Base-by-base conservation (phyloP, 2,113 vertebrate genomes). In the Poeciliopsis turrubarensis region DNA sequence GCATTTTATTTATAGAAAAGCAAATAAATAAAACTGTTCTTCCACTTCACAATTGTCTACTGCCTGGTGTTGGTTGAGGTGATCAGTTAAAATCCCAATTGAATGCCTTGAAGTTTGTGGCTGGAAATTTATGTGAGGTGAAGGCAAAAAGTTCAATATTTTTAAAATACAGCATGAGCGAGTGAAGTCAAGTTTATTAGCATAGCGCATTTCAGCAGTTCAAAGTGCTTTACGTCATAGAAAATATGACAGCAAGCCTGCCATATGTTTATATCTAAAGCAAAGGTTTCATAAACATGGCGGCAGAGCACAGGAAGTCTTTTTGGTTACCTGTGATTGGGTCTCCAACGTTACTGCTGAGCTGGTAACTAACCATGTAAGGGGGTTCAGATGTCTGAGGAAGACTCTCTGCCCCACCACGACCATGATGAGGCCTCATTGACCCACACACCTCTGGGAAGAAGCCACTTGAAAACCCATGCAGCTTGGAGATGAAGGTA, bases 391-490 rank as follows among this genome's bases (percentile, higher is more conserved):
- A 31, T 3, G 0, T 39, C 34, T 77, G 51, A 65, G 81, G 47
- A 2, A 0, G 0, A 22, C 0, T n/a, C 13, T 17, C 6, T 1
- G 5, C 0, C 0, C 0, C 0, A 3, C 0, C 1, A 0, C 0
- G 0, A 0, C 0, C 0, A 0, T 0, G 0, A 0, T 32, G 0
- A 4, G 82, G 80, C 60, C 0, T 0, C 82, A 91, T 70, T 6
- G 73, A 14, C 0, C 4, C 0, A 80, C 88, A 91, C 0, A 68
- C 1, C 1, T 41, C 0, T 47, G 5, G 1, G 7, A 75, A n/a
- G 0, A 0, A 0, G 1, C 71, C 71, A 25, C 0, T 0, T 67
- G 31, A 0, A 76, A 0, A 90, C 2, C 75, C 80, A 11, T 66
- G 30, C 5, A 69, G 61, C 22, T 69, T 67, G 76, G 65, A 68